Evolutionary conservation across 2,888 invertebrate species (phyloP).

Genomic region (Norana najaformis): DNA sequence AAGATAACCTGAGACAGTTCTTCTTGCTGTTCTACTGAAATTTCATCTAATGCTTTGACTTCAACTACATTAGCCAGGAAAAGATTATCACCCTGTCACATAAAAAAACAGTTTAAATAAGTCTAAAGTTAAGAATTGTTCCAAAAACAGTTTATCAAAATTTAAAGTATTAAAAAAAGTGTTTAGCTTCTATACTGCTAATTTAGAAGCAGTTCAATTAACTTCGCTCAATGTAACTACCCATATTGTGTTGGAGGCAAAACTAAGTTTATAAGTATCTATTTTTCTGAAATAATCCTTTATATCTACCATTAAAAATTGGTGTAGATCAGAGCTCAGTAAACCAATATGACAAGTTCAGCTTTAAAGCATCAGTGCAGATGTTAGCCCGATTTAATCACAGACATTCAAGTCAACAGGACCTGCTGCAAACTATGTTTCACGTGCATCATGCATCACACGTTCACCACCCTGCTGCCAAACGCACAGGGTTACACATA

Average conservation of each 20-base stretch:
- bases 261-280: background rate
- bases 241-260: background rate
- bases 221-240: background rate
- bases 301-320: background rate
- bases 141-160: background rate
- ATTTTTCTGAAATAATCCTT: background rate
- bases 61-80: constrained; percentile 19
- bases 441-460: background rate
- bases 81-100: constrained; percentile 3
- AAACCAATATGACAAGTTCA: background rate
- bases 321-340: background rate
- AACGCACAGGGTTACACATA: background rate
- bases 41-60: constrained; percentile 17
- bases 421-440: background rate
- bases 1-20: background rate
- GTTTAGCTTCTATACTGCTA: background rate
- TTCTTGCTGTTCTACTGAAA: constrained; percentile 8
- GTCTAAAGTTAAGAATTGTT: background rate
- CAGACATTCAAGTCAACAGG: background rate
- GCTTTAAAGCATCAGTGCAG: background rate
- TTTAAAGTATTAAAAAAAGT: background rate
- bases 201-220: background rate
- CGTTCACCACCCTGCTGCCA: background rate
- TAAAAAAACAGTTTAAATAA: background rate
- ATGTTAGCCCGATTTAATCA: background rate